These are phyloP conservation scores for Heliangelus exortis DNA, from an alignment of 2,797 vertebrate species.

Conservation along the genomic window DNA sequence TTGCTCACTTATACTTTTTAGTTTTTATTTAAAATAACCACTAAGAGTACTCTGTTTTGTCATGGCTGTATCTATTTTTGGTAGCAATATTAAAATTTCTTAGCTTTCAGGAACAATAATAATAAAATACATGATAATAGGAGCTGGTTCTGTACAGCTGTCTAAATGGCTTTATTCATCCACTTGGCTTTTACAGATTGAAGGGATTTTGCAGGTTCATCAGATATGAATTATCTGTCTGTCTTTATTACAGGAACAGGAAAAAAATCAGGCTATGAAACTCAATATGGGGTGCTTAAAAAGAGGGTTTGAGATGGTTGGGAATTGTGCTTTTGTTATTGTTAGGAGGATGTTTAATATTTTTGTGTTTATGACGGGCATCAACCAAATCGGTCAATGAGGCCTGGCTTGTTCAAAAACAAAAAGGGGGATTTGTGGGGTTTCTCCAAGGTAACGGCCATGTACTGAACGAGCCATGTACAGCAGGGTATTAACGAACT, in stretches of 20 bases:
- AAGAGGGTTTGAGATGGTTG: no score
- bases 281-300: no score
- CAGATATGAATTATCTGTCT: conserved; percentile 11
- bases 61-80: not conserved
- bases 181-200: conserved; percentile 15
- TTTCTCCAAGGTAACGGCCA: no score
- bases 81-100: conserved; percentile 13
- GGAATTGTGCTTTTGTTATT: no score
- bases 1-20: not conserved
- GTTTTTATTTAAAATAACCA: conserved; percentile 10
- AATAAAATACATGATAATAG: not conserved
- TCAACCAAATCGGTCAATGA: no score
- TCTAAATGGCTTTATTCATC: conserved; percentile 46
- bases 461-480: no score
- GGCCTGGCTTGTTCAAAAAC: no score
- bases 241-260: not conserved
- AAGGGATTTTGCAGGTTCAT: conserved; percentile 39
- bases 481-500: no score
- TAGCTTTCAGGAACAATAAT: not conserved
- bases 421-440: no score
- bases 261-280: not conserved
- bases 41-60: not conserved
- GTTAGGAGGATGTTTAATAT: no score
- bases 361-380: no score
- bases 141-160: not conserved